phyloP scores from a whole-genome alignment of 2,888 invertebrate species.

The Metellina segmentata region DNA sequence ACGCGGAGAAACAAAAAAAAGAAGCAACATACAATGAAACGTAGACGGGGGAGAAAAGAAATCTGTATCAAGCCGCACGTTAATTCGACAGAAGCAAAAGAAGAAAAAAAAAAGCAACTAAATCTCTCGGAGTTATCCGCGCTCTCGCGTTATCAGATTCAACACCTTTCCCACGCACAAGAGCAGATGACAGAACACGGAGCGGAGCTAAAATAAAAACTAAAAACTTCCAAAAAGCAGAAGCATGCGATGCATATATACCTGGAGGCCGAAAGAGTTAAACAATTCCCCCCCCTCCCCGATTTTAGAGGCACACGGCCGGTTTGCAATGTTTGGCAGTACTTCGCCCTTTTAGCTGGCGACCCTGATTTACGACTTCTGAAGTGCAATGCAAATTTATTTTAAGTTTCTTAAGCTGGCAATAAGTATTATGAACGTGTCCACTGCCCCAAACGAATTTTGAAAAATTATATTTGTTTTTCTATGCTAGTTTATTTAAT shows the following conservation, averaged over 20 bases:
- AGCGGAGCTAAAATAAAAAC: conserved; percentile 19
- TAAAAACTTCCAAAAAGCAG: conserved; percentile 4
- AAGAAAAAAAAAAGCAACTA: conserved; percentile 41
- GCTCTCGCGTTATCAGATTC: conserved; percentile 46
- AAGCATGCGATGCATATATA: conserved; percentile 15
- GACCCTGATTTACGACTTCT: no score
- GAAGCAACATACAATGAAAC: background rate
- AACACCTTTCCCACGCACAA: conserved; percentile 68
- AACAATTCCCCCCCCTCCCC: no score
- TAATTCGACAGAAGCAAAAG: conserved; percentile 23
- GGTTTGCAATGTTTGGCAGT: conserved; percentile 17
- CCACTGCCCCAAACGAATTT: no score
- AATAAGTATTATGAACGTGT: no score
- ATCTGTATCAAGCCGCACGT: conserved; percentile 20
- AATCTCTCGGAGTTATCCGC: conserved; percentile 32
- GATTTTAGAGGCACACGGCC: background rate
- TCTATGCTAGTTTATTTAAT: no score
- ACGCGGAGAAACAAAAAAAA: conserved; percentile 10
- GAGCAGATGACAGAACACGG: conserved; percentile 50
- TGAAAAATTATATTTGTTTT: no score
- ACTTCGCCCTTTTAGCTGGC: background rate
- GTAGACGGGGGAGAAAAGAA: background rate
- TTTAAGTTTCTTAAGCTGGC: no score
- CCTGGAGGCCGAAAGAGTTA: conserved; percentile 59
- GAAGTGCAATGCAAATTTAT: no score